phyloP scores from a whole-genome alignment of 2,113 vertebrate genomes.

The Columbina picui region DNA sequence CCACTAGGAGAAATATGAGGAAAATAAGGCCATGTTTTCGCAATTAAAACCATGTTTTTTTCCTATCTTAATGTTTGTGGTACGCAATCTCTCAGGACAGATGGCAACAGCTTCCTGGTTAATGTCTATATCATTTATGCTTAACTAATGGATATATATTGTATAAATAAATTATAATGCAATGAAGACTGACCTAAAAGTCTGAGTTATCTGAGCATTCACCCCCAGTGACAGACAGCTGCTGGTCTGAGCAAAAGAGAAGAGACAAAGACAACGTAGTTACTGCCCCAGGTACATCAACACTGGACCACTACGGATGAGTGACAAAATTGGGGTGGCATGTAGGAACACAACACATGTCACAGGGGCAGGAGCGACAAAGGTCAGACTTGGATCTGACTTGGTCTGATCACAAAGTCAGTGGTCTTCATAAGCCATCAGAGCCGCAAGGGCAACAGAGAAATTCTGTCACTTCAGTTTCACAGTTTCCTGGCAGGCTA shows the following conservation, averaged over 20 bases:
- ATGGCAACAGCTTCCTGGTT: background rate
- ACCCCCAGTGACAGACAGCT: background rate
- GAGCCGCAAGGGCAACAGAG: background rate
- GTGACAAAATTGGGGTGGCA: background rate
- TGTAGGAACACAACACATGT: background rate
- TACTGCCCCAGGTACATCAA: background rate
- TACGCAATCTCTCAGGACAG: background rate
- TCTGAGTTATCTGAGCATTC: background rate
- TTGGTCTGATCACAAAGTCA: background rate
- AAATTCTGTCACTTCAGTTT: background rate
- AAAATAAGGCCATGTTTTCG: slow-evolving; percentile 7
- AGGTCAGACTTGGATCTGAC: background rate
- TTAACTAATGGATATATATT: background rate
- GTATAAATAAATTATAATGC: background rate
- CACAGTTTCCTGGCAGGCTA: background rate
- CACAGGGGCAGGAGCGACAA: background rate
- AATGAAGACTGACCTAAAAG: background rate
- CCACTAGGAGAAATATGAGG: background rate
- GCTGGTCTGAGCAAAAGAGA: background rate
- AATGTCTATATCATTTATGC: background rate
- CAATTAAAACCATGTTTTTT: background rate
- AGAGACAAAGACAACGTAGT: background rate
- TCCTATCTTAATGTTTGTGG: background rate
- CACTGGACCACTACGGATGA: background rate
- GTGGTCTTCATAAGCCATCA: background rate